phyloP scores from a whole-genome alignment of 2,113 vertebrate species.

The Pomatostomus ruficeps region DNA sequence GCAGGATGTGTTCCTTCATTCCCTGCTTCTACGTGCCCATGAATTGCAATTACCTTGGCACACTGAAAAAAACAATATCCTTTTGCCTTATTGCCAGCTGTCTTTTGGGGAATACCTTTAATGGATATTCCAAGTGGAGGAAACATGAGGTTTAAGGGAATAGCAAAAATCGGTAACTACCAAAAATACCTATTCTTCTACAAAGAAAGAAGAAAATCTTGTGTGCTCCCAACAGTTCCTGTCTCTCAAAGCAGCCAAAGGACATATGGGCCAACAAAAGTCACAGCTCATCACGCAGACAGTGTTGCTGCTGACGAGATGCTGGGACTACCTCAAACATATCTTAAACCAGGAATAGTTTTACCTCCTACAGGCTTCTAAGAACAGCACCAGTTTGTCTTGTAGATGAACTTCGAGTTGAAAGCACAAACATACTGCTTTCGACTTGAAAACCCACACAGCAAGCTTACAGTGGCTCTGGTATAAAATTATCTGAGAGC shows the following conservation, averaged over 20 bases:
- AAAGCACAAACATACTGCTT: neutral
- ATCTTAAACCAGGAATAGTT: neutral
- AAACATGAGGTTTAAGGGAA: neutral
- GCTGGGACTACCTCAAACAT: neutral
- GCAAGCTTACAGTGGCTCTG: neutral
- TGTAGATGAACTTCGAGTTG: neutral
- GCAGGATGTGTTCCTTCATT: neutral
- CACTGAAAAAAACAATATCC: neutral
- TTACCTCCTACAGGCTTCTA: neutral
- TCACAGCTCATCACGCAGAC: neutral
- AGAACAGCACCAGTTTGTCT: neutral
- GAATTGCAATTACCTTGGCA: neutral
- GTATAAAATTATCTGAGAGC: neutral
- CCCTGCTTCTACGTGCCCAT: neutral
- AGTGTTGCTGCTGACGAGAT: neutral
- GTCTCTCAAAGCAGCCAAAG: neutral
- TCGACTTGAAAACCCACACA: neutral
- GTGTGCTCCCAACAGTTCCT: fast-evolving
- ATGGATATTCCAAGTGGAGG: neutral
- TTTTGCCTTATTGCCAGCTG: neutral
- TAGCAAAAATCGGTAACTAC: neutral
- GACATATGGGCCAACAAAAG: neutral
- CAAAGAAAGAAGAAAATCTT: neutral
- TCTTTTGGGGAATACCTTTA: neutral
- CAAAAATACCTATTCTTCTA: neutral